Evolutionary conservation across 2,797 vertebrate genomes (phyloP).

Genomic region (Petrocephalus schoutedeni): DNA sequence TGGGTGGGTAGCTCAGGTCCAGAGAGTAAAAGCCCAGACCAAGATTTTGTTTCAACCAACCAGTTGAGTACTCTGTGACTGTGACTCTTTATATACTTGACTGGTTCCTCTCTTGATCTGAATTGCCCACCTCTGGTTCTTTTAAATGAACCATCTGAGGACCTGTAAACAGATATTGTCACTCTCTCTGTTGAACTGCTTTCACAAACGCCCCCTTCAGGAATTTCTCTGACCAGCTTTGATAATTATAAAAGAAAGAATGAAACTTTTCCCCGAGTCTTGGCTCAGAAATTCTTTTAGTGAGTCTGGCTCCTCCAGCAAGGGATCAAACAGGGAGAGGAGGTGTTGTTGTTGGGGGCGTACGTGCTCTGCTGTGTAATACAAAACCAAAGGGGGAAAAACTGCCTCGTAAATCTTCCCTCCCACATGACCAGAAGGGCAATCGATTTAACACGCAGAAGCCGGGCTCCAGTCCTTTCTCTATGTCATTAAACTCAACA

Average conservation of each 20-base stretch:
- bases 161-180: background rate
- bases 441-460: background rate
- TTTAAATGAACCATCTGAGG: background rate
- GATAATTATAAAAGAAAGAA: background rate
- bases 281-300: background rate
- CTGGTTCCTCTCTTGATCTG: background rate
- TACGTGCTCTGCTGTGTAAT: background rate
- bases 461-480: background rate
- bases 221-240: background rate
- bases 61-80: background rate
- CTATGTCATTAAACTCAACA: background rate
- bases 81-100: background rate
- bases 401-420: background rate
- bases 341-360: background rate
- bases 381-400: background rate
- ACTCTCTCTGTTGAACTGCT: background rate
- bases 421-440: conserved; percentile 1
- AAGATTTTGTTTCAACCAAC: background rate
- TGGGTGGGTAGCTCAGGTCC: background rate
- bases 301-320: background rate
- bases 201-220: background rate
- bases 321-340: background rate
- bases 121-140: background rate
- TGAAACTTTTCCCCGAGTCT: background rate
- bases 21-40: background rate